Conservation (phyloP, 2,797 vertebrate species). For the Clarias platycephalus region DNA sequence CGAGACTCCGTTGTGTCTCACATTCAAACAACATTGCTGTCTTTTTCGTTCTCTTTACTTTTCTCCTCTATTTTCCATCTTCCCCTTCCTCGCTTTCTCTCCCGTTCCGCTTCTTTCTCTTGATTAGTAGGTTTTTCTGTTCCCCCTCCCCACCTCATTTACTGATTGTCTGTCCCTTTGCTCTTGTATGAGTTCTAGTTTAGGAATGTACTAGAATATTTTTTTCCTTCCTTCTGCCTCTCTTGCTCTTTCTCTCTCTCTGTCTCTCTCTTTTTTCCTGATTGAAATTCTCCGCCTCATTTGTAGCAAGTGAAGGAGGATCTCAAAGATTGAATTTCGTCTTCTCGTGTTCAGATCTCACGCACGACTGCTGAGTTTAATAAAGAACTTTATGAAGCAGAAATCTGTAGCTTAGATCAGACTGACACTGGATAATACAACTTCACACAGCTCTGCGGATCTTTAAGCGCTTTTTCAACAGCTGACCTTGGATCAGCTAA, state of each 20-base stretch:
- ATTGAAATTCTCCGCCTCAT: conserved; percentile 31
- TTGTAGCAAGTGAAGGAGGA: conserved; percentile 29
- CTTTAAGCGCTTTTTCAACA: background rate
- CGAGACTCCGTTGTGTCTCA: background rate
- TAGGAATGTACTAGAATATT: conserved; percentile 19
- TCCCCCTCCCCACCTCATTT: background rate
- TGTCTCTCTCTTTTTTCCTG: background rate
- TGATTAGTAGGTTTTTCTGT: conserved; percentile 15
- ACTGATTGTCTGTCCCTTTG: conserved; percentile 28
- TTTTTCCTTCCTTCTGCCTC: background rate
- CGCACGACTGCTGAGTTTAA: conserved; percentile 17
- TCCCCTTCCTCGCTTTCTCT: background rate
- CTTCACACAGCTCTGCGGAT: conserved; percentile 12
- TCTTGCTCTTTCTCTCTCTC: background rate
- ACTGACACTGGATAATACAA: background rate
- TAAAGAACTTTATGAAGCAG: conserved; percentile 29
- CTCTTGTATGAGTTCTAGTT: conserved; percentile 26
- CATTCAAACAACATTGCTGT: background rate
- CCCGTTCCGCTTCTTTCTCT: conserved; percentile 4
- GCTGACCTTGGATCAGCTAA: conserved; percentile 8
- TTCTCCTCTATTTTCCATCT: background rate
- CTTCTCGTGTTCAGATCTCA: conserved; percentile 21
- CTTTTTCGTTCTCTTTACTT: background rate
- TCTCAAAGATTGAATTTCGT: conserved; percentile 20
- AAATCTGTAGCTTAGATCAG: conserved; percentile 11